Base-by-base conservation (phyloP, 2,113 vertebrate genomes). In the Phalacrocorax carbo region DNA sequence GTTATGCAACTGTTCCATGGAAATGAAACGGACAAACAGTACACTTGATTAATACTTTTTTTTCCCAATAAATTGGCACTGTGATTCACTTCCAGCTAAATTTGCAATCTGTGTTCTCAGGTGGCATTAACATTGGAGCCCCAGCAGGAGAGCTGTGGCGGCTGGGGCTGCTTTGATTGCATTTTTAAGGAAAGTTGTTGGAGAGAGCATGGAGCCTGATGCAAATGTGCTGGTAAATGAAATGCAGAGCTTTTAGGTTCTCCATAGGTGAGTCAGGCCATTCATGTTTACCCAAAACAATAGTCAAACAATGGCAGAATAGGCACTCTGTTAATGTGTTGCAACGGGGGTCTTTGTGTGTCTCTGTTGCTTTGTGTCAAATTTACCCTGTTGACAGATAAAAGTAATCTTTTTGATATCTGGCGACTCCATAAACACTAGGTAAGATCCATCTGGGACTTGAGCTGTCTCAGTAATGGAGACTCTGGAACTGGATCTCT, bases 1-100 rank as follows among this genome's bases (percentile, higher is more conserved):
- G 91, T 97, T 97, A 97, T 95, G 88, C 96, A 98, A 97, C 88
- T 88, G 94, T 96, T 97, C 96, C 34, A 5, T 92, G 81, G 86
- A 94, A 95, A 83, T 93, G 61, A 95, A 92, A 95, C 8, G 86
- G 94, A 95, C 96, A 94, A 97, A 94, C 86, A 96, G 93, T 90
- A 86, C 91, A 89, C 78, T 96, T 82, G 80, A 95, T 96, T 95
- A 96, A 83, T 55, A 10, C 87, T 75, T 68, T 92, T 46, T 48
- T 36, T 11, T 0, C 65, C 64, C 49, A 77, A 68, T 90, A 88
- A 95, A 91, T 86, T 97, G 90, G 85, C 61, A 40, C 83, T 64
- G 72, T 83, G 93, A 96, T 97, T 94, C 83, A 96, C 79, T 94
- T 97, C 91, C 87, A 97, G 93, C 89, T 96, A 94, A 89, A 96